Base-by-base conservation (phyloP, 1,140 invertebrate genomes). In the Sinonovacula constricta region DNA sequence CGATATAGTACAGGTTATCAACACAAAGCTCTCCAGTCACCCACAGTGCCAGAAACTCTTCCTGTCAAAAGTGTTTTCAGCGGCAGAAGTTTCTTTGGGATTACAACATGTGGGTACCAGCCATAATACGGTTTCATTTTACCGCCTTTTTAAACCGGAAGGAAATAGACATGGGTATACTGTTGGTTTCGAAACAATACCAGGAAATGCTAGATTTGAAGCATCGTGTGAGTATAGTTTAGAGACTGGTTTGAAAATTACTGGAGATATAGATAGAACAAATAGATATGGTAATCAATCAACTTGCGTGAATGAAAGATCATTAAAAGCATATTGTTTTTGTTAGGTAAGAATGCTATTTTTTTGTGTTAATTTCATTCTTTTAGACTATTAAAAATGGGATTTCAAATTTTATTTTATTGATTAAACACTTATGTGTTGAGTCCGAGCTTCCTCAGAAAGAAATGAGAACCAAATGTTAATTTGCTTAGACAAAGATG, bases 221-320 rank as follows among this genome's bases (percentile, higher is more conserved):
- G 63, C 28, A n/a, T 36, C 36, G n/a, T 36, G 24, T 24, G 63
- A 66, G n/a, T 39, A 39, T 22, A 22, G 36, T 22, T 36, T 36
- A 15, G 22, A 22, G 31, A 22, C 18, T 18, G 33, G 33, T 18
- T n/a, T 66, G 39, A n/a, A 1, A 0, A 18, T 34, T 28, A 39
- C 22, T 36, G 63, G 63, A 26, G 31, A 66, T 30, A 66, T 66
- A 66, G 36, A 24, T 18, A 34, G 63, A 22, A 36, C 33, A 22
- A 66, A 66, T 28, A 33, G 30, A 28, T 66, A 66, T 28, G 63
- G 63, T 10, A 66, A 66, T 18, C 33, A 34, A 24, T 66, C 63
- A 24, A 30, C 34, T 28, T 66, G 63, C 28, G 39, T 66, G 31
- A 24, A 66, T 15, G 63, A 39, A 3, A 36, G n/a, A 39, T 34